Conservation (phyloP, 2,888 invertebrate genomes). For the Azorinus chamasolen region DNA sequence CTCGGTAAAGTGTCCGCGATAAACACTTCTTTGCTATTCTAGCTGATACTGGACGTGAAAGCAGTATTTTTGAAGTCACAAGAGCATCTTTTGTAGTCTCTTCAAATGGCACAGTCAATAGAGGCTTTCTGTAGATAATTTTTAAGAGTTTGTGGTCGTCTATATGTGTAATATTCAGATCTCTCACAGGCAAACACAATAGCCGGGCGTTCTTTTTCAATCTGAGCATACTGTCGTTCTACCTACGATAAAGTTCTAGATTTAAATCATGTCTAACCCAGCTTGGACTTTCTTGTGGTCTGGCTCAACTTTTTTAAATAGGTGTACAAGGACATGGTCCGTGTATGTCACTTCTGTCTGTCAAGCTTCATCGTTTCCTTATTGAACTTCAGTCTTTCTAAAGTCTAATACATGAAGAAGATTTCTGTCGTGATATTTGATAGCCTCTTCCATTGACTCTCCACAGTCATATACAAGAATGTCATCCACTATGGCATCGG, state of each 20-base stretch:
- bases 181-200: no score
- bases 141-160: conserved; percentile 59
- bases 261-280: no score
- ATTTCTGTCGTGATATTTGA: conserved; percentile 51
- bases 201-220: no score
- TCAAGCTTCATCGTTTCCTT: no score
- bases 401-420: conserved; percentile 40
- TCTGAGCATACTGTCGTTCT: no score
- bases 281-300: no score
- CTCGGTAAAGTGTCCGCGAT: conserved; percentile 64
- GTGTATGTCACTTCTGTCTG: no score
- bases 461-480: conserved; percentile 53
- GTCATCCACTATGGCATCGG: no score
- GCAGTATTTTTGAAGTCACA: conserved; percentile 51
- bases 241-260: no score
- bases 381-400: no score
- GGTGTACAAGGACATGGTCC: no score
- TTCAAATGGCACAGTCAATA: conserved; percentile 43
- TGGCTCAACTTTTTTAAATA: conserved; percentile 30
- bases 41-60: conserved; percentile 36
- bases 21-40: conserved; percentile 43
- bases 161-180: no score
- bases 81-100: conserved; percentile 54
- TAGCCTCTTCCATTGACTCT: conserved; percentile 44
- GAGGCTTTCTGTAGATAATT: conserved; percentile 46